Evolutionary conservation across 2,797 vertebrate species (phyloP).

Genomic region (Sebastes hubbsi): DNA sequence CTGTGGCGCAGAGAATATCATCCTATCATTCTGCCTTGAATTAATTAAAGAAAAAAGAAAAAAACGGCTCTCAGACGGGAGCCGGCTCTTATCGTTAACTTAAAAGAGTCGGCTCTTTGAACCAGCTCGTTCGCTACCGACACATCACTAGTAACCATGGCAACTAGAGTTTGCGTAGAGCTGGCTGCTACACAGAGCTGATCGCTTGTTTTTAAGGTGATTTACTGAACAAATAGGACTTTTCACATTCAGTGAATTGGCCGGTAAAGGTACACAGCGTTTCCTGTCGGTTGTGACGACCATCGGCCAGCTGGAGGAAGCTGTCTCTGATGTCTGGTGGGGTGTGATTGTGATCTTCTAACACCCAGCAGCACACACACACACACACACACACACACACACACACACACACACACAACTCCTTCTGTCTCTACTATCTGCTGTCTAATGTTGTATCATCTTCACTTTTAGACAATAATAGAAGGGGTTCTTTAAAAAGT

Average conservation of each 20-base stretch:
- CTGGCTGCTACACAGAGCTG: neutral
- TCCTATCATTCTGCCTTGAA: no score
- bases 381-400: neutral
- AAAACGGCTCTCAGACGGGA: no score
- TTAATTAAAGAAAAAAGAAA: no score
- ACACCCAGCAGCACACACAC: neutral
- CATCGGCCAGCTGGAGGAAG: slow-evolving; percentile 45
- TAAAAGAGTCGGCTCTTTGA: no score
- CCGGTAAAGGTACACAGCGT: neutral
- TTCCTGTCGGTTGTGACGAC: slow-evolving; percentile 6
- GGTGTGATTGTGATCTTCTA: slow-evolving; percentile 36
- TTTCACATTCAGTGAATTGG: neutral
- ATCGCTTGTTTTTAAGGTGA: neutral
- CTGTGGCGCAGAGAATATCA: no score
- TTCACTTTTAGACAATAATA: slow-evolving; percentile 34
- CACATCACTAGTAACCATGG: slow-evolving; percentile 38
- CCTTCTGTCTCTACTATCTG: neutral
- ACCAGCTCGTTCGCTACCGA: no score
- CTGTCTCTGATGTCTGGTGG: slow-evolving; percentile 66
- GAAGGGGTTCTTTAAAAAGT: neutral
- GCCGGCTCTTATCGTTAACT: no score
- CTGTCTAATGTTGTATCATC: neutral
- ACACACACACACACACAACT: neutral
- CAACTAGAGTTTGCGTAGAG: slow-evolving; percentile 12
- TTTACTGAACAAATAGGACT: neutral